A percentile compares a stretch with the other conserved stretches of the same genome.
Conservation (phyloP, 2,888 invertebrate species). For the Ormyrus pomaceus region DNA sequence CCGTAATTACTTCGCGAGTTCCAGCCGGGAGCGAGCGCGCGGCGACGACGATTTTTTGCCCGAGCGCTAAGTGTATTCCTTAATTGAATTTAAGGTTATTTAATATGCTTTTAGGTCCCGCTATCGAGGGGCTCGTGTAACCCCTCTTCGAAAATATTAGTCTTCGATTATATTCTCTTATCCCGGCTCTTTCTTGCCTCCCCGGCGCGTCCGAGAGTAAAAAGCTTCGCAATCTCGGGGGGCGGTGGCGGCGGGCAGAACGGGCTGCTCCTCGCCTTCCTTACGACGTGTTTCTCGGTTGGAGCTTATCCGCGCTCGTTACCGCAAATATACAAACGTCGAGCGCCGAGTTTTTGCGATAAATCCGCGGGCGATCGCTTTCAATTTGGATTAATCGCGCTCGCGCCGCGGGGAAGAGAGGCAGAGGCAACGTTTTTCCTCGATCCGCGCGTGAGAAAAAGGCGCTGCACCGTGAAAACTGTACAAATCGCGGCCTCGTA, state of each 20-base stretch:
- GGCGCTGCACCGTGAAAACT: not conserved
- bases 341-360: not conserved
- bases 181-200: not conserved
- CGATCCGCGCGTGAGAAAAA: not conserved
- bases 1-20: conserved; percentile 71
- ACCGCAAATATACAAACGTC: conserved; percentile 7
- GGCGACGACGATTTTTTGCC: conserved; percentile 66
- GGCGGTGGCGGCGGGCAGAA: conserved; percentile 3
- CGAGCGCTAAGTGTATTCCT: conserved; percentile 67
- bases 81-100: conserved; percentile 74
- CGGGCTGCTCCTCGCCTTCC: conserved; percentile 6
- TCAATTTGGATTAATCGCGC: conserved; percentile 13
- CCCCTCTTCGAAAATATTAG: conserved; percentile 48
- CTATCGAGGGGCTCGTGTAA: conserved; percentile 50
- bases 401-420: not conserved
- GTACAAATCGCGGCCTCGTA: conserved; percentile 47
- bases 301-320: conserved; percentile 15
- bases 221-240: conserved; percentile 8
- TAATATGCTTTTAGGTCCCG: conserved; percentile 68
- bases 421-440: conserved; percentile 33
- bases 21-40: conserved; percentile 54
- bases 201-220: not conserved
- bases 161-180: conserved; percentile 29
- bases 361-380: not conserved
- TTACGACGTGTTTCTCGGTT: not conserved